phyloP scores from a whole-genome alignment of 2,797 vertebrate species.

The Sciurus vulgaris region DNA sequence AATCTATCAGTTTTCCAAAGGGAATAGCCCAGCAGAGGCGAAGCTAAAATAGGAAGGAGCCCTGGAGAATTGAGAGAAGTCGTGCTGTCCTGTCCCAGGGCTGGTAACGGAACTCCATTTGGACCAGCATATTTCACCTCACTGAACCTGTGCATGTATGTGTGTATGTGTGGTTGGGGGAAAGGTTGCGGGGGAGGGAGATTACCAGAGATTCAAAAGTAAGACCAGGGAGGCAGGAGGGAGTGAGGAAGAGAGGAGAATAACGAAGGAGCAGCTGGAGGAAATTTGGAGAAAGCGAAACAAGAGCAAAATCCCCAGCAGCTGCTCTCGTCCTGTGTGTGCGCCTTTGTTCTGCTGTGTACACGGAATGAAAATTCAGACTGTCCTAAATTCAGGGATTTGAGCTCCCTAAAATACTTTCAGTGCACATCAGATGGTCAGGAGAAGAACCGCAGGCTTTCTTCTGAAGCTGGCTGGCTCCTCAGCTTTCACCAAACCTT shows the following conservation, averaged over 20 bases:
- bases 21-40: background rate
- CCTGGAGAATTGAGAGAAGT: conserved; percentile 74
- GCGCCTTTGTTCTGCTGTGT: background rate
- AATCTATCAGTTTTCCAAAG: background rate
- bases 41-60: conserved; percentile 38
- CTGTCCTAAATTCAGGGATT: background rate
- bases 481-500: background rate
- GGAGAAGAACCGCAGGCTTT: background rate
- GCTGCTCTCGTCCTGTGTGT: background rate
- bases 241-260: background rate
- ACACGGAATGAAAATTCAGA: background rate
- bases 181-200: rapidly evolving
- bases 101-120: conserved; percentile 57
- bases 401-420: background rate
- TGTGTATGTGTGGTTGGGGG: background rate
- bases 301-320: background rate
- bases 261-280: background rate
- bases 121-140: conserved; percentile 61
- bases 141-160: conserved; percentile 26
- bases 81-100: conserved; percentile 34
- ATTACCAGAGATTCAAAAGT: background rate
- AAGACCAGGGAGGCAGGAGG: background rate
- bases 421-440: background rate
- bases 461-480: background rate
- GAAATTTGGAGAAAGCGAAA: background rate